These are phyloP conservation scores for Semibalanus balanoides DNA, from an alignment of 1,140 invertebrate species.

Conservation along the genomic window DNA sequence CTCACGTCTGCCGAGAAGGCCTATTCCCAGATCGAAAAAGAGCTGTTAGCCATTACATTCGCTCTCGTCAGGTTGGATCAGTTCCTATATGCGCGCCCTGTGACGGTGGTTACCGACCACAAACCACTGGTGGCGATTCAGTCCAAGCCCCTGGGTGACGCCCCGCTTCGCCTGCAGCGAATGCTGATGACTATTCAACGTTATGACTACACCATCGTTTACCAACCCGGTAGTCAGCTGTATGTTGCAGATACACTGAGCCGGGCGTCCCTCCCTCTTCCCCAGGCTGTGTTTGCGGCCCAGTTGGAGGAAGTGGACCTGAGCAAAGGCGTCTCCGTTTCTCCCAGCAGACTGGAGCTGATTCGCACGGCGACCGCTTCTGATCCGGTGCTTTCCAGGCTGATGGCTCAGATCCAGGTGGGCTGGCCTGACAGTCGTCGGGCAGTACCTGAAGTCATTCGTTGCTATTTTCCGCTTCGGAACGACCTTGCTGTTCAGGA, in stretches of 20 bases:
- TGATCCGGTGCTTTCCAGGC: neutral
- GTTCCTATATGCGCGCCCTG: slow-evolving; percentile 4
- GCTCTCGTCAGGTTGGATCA: slow-evolving; percentile 8
- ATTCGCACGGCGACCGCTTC: neutral
- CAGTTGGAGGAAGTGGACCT: neutral
- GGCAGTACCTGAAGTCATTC: no score
- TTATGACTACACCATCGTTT: slow-evolving; percentile 20
- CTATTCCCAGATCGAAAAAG: slow-evolving; percentile 14
- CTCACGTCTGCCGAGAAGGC: slow-evolving; percentile 9
- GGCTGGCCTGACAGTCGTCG: neutral
- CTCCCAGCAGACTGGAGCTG: neutral
- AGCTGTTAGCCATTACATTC: slow-evolving; percentile 10
- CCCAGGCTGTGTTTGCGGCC: neutral
- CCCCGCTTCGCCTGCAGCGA: slow-evolving; percentile 21
- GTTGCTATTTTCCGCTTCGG: neutral
- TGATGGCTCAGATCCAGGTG: neutral
- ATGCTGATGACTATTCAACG: slow-evolving; percentile 22
- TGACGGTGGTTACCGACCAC: slow-evolving; percentile 10
- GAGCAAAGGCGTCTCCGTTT: neutral
- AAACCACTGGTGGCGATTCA: slow-evolving; percentile 16
- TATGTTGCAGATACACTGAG: slow-evolving; percentile 15
- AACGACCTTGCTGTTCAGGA: neutral
- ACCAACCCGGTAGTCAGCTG: slow-evolving; percentile 16
- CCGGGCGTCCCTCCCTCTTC: neutral
- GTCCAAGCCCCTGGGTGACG: slow-evolving; percentile 17